phyloP scores from a whole-genome alignment of 1,140 invertebrate species.

The Nymphalis io region DNA sequence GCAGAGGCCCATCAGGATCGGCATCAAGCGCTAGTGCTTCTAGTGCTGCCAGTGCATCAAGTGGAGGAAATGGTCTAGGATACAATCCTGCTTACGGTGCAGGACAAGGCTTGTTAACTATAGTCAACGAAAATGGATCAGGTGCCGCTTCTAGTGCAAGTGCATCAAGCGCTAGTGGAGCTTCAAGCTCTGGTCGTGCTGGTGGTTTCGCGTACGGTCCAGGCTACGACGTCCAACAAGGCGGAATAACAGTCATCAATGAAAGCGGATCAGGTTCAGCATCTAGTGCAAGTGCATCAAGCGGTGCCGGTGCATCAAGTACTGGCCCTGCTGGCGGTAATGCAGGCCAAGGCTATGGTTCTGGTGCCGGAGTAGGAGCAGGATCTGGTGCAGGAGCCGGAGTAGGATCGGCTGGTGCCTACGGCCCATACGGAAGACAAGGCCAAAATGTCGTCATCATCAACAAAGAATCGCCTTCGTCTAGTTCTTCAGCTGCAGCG shows the following conservation, averaged over 20 bases:
- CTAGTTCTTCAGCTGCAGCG: background rate
- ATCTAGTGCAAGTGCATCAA: too few relatives aligned
- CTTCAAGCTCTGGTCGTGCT: too few relatives aligned
- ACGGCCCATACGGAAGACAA: conserved; percentile 29
- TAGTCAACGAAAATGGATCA: background rate
- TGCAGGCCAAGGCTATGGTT: too few relatives aligned
- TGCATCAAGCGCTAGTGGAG: too few relatives aligned
- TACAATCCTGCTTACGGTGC: too few relatives aligned
- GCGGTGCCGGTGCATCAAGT: background rate
- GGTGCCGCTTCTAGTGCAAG: background rate
- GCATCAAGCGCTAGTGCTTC: too few relatives aligned
- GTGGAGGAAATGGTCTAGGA: background rate
- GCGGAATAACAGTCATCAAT: too few relatives aligned
- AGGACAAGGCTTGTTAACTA: background rate
- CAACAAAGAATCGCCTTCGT: conserved; percentile 8
- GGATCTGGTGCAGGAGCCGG: background rate
- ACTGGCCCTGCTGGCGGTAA: too few relatives aligned
- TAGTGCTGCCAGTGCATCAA: background rate
- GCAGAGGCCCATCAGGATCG: too few relatives aligned
- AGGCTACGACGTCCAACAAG: too few relatives aligned
- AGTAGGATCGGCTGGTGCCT: background rate
- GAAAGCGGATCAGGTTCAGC: too few relatives aligned
- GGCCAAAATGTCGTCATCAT: conserved; percentile 15
- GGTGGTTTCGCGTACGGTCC: too few relatives aligned
- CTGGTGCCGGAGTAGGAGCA: background rate